A percentile compares a stretch with the other conserved stretches of the same genome.
phyloP scores from a whole-genome alignment of 1,140 invertebrate species.

The Eriocheir sinensis region DNA sequence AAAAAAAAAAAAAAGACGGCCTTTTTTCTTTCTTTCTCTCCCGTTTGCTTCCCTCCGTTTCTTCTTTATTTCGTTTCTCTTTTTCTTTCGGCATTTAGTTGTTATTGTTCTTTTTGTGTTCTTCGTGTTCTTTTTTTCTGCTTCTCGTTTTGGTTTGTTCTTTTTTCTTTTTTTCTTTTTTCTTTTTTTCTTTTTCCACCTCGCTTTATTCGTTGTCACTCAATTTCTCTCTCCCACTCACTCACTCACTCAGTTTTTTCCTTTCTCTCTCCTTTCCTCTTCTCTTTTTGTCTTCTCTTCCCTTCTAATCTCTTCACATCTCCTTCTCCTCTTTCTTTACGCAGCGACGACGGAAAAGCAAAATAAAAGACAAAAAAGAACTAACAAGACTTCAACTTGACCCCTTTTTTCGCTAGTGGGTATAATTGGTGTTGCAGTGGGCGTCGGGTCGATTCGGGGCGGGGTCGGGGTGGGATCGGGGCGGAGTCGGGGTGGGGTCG shows the following conservation, averaged over 20 bases:
- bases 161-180: neutral
- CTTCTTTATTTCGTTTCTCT: neutral
- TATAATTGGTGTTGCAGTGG: neutral
- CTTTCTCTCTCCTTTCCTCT: too few relatives aligned
- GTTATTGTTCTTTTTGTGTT: too few relatives aligned
- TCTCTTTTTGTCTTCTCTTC: too few relatives aligned
- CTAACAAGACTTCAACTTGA: neutral
- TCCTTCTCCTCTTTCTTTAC: too few relatives aligned
- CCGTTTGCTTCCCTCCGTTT: neutral
- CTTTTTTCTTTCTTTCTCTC: neutral
- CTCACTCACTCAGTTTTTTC: too few relatives aligned
- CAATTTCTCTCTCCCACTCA: too few relatives aligned
- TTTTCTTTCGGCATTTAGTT: too few relatives aligned
- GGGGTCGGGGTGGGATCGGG: neutral
- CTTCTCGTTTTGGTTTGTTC: neutral
- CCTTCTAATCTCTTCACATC: too few relatives aligned
- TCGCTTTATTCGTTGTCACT: too few relatives aligned
- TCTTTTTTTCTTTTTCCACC: too few relatives aligned
- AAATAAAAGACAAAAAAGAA: neutral
- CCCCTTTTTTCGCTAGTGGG: neutral
- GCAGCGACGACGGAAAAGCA: too few relatives aligned
- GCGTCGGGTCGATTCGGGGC: neutral
- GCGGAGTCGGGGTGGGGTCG: neutral
- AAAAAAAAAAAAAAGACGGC: too few relatives aligned
- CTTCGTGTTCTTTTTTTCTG: neutral